Base-by-base conservation (phyloP, 2,113 vertebrate genomes). In the Boulengeromyrus knoepffleri region DNA sequence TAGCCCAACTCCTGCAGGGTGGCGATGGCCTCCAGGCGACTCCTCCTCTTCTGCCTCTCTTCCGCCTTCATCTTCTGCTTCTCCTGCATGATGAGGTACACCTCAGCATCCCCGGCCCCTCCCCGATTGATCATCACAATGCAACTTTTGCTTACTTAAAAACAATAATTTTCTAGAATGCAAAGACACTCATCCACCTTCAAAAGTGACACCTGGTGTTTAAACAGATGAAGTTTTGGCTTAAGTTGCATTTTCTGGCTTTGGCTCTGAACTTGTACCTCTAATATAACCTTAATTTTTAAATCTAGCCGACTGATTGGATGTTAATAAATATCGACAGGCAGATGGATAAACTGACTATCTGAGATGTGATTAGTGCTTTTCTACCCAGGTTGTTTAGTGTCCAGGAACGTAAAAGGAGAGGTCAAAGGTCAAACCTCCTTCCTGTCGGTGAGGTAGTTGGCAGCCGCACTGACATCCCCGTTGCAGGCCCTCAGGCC, bases 401-500 rank as follows among this genome's bases (percentile, higher is more conserved):
- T 39, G 13, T 42, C 74, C 74, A 42, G 15, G 36, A 19, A 80
- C 0, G 4, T 80, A 21, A 66, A 24, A 39, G 7, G 3, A 62
- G 39, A 56, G 58, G 12, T 52, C 13, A 36, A 70, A 3, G 90
- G 24, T 24, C 45, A 47, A 85, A 99, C 99, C 97, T 98, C 96
- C 94, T 96, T 97, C 92, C 96, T 96, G 93, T 92, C 95, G 90
- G 93, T 96, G 92, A 99, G 98, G 19, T 97, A 97, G 10, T 91
- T 90, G 21, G 96, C 97, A 2, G 99, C 98, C 0, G 95, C 94
- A 13, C 97, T 95, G 93, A 98, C 91, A 1, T 98, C 95, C 39
- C 98, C 98, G 0, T 95, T 94, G 92, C 97, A 99, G 0, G 99
- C 98, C 89, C 99, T 92, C 85, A 99, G 96, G 6, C 97, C 97